Evolutionary conservation across 2,888 invertebrate genomes (phyloP).

Genomic region (Bruchidius siliquastri): DNA sequence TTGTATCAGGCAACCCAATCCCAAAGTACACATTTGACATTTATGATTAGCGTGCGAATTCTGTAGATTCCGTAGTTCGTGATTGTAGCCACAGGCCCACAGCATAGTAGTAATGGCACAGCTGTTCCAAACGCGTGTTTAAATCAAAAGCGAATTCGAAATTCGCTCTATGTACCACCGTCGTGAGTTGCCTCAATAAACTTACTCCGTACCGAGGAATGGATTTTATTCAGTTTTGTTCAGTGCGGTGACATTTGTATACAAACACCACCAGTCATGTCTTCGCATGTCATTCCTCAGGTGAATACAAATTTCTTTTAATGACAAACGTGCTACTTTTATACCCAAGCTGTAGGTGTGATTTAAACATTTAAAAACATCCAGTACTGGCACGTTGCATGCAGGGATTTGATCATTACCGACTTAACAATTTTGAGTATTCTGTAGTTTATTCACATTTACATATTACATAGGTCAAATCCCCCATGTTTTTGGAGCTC

Average conservation of each 20-base stretch:
- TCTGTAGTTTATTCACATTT: too few species aligned
- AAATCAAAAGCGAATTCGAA: neutral
- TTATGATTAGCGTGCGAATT: neutral
- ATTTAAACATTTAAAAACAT: conserved; percentile 2
- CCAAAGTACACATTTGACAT: neutral
- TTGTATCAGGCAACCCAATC: too few species aligned
- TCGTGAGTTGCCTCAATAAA: neutral
- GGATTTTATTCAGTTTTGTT: neutral
- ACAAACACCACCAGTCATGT: conserved; percentile 10
- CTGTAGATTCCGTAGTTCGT: neutral
- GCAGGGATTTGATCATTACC: conserved; percentile 2
- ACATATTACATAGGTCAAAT: neutral
- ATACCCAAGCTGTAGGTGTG: neutral
- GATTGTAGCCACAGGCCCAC: too few species aligned
- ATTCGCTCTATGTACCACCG: neutral
- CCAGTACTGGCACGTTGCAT: conserved; percentile 5
- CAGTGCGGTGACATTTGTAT: conserved; percentile 1
- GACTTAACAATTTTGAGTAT: too few species aligned
- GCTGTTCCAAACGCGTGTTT: neutral
- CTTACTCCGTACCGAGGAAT: neutral
- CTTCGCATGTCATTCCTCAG: conserved; percentile 13
- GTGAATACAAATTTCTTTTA: conserved; percentile 13
- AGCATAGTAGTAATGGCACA: neutral
- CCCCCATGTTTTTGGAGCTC: neutral
- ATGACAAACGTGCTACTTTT: conserved; percentile 11